Evolutionary conservation across 1,140 invertebrate species (phyloP).

Genomic region (Stegodyphus dumicola): DNA sequence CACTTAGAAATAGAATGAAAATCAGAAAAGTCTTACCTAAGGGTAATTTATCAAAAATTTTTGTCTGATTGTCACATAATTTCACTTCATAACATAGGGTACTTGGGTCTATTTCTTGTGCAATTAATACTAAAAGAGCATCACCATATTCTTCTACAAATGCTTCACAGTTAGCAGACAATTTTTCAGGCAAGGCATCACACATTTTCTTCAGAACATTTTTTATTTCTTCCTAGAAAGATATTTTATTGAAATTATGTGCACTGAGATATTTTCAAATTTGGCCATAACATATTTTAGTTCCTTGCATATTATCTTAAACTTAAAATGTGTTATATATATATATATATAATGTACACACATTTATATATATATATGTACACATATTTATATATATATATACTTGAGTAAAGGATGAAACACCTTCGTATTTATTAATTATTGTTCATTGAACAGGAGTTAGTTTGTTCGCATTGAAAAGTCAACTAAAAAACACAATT

Average conservation of each 20-base stretch:
- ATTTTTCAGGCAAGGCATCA: slow-evolving; percentile 62
- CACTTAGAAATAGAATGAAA: not conserved
- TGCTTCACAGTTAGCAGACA: slow-evolving; percentile 63
- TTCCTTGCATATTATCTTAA: too few relatives aligned
- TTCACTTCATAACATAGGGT: slow-evolving; percentile 46
- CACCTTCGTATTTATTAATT: too few relatives aligned
- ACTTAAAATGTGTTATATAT: too few relatives aligned
- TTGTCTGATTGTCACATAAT: slow-evolving; percentile 30
- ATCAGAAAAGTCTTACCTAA: not conserved
- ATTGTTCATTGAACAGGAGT: too few relatives aligned
- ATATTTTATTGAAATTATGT: not conserved
- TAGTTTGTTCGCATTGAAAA: too few relatives aligned
- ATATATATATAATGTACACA: too few relatives aligned
- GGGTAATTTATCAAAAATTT: not conserved
- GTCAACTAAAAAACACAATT: too few relatives aligned
- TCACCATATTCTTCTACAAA: slow-evolving; percentile 66
- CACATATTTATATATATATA: too few relatives aligned
- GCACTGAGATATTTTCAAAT: too few relatives aligned
- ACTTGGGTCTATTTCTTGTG: slow-evolving; percentile 56
- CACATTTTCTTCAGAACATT: slow-evolving; percentile 65
- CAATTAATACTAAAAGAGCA: slow-evolving; percentile 46
- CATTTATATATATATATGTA: too few relatives aligned
- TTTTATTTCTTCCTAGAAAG: slow-evolving; percentile 65
- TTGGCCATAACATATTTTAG: too few relatives aligned
- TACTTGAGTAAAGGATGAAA: too few relatives aligned